Evolutionary conservation across 2,888 invertebrate species (phyloP).

Genomic region (Mongoloraphidia duomilia): DNA sequence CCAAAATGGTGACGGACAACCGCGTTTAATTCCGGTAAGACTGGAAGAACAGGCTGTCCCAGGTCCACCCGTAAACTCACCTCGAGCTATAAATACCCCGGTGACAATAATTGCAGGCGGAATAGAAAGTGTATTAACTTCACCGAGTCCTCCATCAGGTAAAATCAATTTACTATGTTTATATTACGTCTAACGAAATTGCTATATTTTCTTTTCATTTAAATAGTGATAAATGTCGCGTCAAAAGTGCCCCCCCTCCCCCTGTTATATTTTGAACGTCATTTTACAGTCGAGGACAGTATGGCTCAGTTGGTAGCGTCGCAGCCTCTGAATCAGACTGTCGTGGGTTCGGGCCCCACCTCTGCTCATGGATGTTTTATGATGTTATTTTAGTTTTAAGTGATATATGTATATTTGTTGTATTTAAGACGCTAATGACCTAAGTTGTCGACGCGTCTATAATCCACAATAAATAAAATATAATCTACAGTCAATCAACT

Average conservation of each 20-base stretch:
- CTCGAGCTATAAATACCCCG: constrained; percentile 18
- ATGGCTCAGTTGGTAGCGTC: no score
- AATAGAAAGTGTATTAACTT: constrained; percentile 30
- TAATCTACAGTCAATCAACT: no score
- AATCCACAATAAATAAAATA: no score
- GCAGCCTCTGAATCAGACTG: no score
- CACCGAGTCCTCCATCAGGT: constrained; percentile 48
- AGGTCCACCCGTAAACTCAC: constrained; percentile 12
- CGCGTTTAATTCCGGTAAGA: constrained; percentile 1
- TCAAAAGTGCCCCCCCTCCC: background rate
- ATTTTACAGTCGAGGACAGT: no score
- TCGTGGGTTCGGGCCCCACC: no score
- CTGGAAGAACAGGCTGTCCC: constrained; percentile 4
- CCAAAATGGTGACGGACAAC: constrained; percentile 17
- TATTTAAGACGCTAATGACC: no score
- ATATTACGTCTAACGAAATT: constrained; percentile 18
- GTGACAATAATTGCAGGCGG: constrained; percentile 28
- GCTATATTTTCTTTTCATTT: constrained; percentile 1
- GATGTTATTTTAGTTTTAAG: no score
- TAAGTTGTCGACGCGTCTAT: no score
- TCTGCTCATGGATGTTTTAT: no score
- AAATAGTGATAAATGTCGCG: background rate
- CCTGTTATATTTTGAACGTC: no score
- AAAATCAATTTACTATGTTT: constrained; percentile 12
- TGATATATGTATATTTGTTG: no score